Base-by-base conservation (phyloP, 2,888 invertebrate genomes). In the Plebejus argus region DNA sequence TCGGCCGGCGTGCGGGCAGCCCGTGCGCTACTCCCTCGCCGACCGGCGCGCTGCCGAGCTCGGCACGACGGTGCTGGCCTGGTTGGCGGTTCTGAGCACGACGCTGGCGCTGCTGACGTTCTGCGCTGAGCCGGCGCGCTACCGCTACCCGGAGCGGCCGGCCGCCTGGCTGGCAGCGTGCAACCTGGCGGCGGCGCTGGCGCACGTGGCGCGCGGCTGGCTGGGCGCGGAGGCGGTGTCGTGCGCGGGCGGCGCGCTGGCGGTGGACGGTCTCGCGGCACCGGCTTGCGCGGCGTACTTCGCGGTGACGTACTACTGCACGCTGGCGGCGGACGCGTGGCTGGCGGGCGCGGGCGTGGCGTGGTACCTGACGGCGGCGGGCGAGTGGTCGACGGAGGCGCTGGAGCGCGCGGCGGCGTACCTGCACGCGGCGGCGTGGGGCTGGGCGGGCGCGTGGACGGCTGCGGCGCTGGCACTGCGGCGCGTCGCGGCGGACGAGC, bases 371-470 rank as follows among this genome's bases (percentile, higher is more conserved):
- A 97, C 98, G 5, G 98, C 98, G 0, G 97, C 97, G 71, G 97
- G 98, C 87, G 98, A 98, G 87, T 98, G 98, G 98, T 98, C 98
- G 39, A 97, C 98, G 78, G 98, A 98, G 90, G 98, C 98, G 2
- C 95, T 98, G 77, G 98, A 98, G 89, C 96, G 97, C 76, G 96
- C 98, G 45, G 97, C 98, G 0, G 96, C 97, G 23, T 96, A 98
- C 84, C 96, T 98, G 81, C 98, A 98, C 90, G 96, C 97, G 1
- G 95, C 96, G 0, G 97, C 98, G 1, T 99, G 98, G 98, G 97
- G 97, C 79, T 95, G 97, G 83, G 98, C 98, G 0, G 96, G 98
- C 66, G 96, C 97, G 15, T 96, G 98, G 85, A 97, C 98, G 20
- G 97, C 98, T 78, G 97, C 97, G 5, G 97, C 98, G 23, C 90